phyloP scores from a whole-genome alignment of 2,888 invertebrate species.

The Listrodromus nycthemerus region DNA sequence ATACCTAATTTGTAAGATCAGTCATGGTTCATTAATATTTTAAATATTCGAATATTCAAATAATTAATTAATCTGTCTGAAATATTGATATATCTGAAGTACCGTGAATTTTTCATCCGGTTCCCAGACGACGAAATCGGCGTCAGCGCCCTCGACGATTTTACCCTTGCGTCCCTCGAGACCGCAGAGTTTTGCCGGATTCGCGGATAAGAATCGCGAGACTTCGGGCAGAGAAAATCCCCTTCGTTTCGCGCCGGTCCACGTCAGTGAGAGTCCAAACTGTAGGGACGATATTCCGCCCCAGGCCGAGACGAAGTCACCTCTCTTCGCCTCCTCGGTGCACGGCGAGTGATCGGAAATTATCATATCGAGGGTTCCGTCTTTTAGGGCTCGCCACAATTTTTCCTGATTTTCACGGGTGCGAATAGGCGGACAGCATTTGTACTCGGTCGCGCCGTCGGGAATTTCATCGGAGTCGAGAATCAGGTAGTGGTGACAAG shows the following conservation, averaged over 20 bases:
- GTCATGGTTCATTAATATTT: too few species aligned
- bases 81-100: slow-evolving; percentile 52
- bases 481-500: slow-evolving; percentile 90
- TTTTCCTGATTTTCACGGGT: slow-evolving; percentile 87
- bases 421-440: slow-evolving; percentile 91
- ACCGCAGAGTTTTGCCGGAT: slow-evolving; percentile 88
- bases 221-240: slow-evolving; percentile 86
- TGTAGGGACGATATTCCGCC: slow-evolving; percentile 91
- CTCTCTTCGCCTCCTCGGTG: slow-evolving; percentile 81
- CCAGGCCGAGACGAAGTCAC: slow-evolving; percentile 90
- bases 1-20: too few species aligned
- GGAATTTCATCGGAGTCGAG: slow-evolving; percentile 88
- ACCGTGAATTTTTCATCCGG: slow-evolving; percentile 88
- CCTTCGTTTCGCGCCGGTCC: slow-evolving; percentile 87
- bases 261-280: slow-evolving; percentile 89
- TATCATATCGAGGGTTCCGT: slow-evolving; percentile 86
- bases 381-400: slow-evolving; percentile 88
- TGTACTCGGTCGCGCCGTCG: slow-evolving; percentile 88
- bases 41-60: too few species aligned
- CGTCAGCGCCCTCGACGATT: slow-evolving; percentile 88
- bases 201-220: slow-evolving; percentile 87
- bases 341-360: slow-evolving; percentile 79
- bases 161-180: slow-evolving; percentile 88
- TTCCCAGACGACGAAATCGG: slow-evolving; percentile 90
- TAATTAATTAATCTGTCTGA: too few species aligned